A percentile compares a stretch with the other conserved stretches of the same genome.
Evolutionary conservation across 2,888 invertebrate genomes (phyloP).

Genomic region (Drosophila peninsularis): DNA sequence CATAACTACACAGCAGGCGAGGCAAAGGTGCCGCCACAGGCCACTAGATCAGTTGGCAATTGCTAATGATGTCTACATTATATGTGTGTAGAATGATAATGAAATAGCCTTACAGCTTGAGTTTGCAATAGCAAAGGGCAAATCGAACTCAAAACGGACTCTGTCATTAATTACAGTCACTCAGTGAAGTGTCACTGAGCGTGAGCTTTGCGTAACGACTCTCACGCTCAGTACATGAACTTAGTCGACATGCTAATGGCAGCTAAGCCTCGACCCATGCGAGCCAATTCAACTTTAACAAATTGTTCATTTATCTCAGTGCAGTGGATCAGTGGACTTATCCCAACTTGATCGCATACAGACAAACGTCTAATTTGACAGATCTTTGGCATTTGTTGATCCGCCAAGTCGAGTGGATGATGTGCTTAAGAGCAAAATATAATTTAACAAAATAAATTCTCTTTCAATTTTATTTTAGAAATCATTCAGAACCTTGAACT

Average conservation of each 20-base stretch:
- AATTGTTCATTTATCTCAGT: constrained; percentile 25
- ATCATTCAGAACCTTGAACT: too few species aligned
- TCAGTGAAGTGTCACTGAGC: constrained; percentile 3
- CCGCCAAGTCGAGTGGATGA: not conserved
- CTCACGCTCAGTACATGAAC: too few species aligned
- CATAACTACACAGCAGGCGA: constrained; percentile 4
- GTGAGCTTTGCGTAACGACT: not conserved
- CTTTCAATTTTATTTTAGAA: too few species aligned
- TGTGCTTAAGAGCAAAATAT: too few species aligned
- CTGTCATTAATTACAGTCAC: constrained; percentile 35
- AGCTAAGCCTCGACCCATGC: not conserved
- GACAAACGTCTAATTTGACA: not conserved
- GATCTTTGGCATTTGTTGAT: constrained; percentile 16
- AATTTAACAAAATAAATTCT: too few species aligned
- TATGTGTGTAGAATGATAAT: not conserved
- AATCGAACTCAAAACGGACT: constrained; percentile 12
- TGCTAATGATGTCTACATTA: not conserved
- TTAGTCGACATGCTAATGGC: too few species aligned
- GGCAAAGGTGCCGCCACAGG: not conserved
- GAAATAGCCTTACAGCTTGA: not conserved
- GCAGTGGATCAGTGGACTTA: constrained; percentile 45
- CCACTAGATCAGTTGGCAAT: too few species aligned
- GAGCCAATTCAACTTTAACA: constrained; percentile 9
- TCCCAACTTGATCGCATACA: constrained; percentile 3
- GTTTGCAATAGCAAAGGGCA: not conserved